Evolutionary conservation across 2,113 vertebrate genomes (phyloP).

Genomic region (Callospermophilus lateralis): DNA sequence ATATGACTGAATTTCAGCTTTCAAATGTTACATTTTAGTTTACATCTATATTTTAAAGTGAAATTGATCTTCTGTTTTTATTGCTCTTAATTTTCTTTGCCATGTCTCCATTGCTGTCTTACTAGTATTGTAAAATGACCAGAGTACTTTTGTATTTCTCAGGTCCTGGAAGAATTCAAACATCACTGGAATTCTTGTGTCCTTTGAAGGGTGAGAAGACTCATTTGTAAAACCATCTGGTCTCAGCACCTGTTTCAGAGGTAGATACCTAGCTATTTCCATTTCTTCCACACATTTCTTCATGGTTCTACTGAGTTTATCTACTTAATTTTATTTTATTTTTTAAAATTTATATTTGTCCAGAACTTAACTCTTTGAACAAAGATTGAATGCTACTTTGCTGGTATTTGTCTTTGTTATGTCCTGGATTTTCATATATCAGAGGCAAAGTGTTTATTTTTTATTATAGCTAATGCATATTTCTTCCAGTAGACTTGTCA

Average conservation of each 20-base stretch:
- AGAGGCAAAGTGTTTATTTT: neutral
- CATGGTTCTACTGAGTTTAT: neutral
- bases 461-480: neutral
- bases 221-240: slow-evolving; percentile 26
- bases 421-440: neutral
- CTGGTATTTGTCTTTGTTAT: neutral
- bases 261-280: neutral
- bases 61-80: neutral
- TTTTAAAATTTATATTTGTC: neutral
- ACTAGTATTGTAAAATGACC: neutral
- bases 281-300: neutral
- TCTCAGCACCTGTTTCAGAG: slow-evolving; percentile 20
- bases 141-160: neutral
- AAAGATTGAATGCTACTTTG: neutral
- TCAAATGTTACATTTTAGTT: neutral
- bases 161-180: slow-evolving; percentile 4
- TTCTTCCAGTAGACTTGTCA: neutral
- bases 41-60: neutral
- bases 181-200: neutral
- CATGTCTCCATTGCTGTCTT: neutral
- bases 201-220: neutral
- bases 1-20: neutral
- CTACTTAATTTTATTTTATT: neutral
- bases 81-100: neutral
- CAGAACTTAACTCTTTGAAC: neutral